phyloP scores from a whole-genome alignment of 2,888 invertebrate species.

The Agrochola litura region DNA sequence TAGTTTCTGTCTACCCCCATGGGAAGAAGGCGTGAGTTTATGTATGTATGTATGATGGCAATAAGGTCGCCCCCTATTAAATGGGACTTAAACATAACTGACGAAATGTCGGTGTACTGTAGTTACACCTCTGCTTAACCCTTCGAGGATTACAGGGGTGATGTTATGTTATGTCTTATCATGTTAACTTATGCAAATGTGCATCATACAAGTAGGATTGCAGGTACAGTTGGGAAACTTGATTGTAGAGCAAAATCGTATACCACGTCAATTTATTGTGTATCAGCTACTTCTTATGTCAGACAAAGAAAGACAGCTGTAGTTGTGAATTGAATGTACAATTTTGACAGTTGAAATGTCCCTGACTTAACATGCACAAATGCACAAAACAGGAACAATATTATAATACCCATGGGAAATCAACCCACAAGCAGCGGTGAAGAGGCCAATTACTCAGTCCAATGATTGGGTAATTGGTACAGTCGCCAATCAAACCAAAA shows the following conservation, averaged over 20 bases:
- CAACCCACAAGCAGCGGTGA: neutral
- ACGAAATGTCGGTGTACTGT: too few species aligned
- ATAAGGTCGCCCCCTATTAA: too few species aligned
- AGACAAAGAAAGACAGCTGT: too few species aligned
- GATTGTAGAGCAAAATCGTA: neutral
- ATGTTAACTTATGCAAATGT: neutral
- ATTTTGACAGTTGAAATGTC: too few species aligned
- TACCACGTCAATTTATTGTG: neutral
- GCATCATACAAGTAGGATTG: neutral
- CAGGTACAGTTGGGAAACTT: neutral
- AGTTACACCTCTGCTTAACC: too few species aligned
- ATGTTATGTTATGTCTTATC: too few species aligned
- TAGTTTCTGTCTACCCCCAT: too few species aligned
- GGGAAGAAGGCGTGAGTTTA: too few species aligned
- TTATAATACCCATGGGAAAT: neutral
- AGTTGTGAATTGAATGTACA: neutral
- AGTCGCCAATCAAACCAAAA: conserved; percentile 2
- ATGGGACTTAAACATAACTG: too few species aligned
- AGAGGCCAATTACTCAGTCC: conserved; percentile 8
- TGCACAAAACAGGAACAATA: neutral
- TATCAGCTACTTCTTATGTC: neutral
- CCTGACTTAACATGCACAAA: neutral
- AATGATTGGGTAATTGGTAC: conserved; percentile 18
- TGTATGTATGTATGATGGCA: too few species aligned
- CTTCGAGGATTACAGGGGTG: too few species aligned